Conservation (phyloP, 2,797 vertebrate species). For the Syndactyla subalaris region DNA sequence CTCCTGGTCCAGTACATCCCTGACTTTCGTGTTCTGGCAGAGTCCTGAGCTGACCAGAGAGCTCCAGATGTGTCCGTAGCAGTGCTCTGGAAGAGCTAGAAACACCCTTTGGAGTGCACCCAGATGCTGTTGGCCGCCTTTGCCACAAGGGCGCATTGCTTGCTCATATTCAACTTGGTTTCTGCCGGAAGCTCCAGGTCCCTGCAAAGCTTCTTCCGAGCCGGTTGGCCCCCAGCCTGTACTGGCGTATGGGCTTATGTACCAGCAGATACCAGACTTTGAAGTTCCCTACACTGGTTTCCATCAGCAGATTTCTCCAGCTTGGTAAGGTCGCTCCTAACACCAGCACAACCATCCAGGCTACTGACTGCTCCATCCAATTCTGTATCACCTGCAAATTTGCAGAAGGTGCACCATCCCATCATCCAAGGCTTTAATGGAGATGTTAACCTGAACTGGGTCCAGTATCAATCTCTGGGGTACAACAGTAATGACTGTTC, state of each 20-base stretch:
- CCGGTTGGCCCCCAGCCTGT: fast-evolving
- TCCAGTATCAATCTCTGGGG: fast-evolving
- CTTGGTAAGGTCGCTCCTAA: not conserved
- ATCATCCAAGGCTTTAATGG: not conserved
- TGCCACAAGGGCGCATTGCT: not conserved
- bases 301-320: not conserved
- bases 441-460: not conserved
- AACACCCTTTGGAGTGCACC: fast-evolving
- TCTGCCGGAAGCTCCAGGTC: not conserved
- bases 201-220: not conserved
- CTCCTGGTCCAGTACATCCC: not conserved
- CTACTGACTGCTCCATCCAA: fast-evolving
- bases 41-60: not conserved
- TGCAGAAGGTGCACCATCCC: not conserved
- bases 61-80: not conserved
- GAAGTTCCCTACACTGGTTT: not conserved
- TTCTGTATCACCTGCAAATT: not conserved
- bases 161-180: not conserved
- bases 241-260: not conserved
- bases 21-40: fast-evolving
- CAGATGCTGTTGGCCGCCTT: not conserved
- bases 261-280: fast-evolving
- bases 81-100: not conserved
- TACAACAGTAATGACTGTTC: not conserved
- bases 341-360: not conserved